A percentile compares a stretch with the other conserved stretches of the same genome.
Evolutionary conservation across 2,113 vertebrate genomes (phyloP).

Genomic region (Gambusia holbrooki): DNA sequence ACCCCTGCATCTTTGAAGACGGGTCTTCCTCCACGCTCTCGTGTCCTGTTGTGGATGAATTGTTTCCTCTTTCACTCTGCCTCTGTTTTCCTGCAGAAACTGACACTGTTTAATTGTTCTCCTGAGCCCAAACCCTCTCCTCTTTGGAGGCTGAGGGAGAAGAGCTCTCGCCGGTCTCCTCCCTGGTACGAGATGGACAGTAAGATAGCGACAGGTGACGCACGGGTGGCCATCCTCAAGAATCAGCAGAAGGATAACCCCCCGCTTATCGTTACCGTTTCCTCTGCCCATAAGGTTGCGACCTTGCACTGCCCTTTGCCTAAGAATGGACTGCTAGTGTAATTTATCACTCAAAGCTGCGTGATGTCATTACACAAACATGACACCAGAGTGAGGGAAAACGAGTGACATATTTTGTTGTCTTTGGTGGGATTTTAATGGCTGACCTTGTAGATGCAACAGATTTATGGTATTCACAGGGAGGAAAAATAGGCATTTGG

Average conservation of each 20-base stretch:
- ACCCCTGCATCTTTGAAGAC: conserved; percentile 95
- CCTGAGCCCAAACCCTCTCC: conserved; percentile 51
- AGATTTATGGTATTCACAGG: conserved; percentile 55
- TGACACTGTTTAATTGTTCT: conserved; percentile 83
- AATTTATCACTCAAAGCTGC: conserved; percentile 67
- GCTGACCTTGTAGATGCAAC: conserved; percentile 41
- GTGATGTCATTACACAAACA: conserved; percentile 75
- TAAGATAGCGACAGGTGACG: conserved; percentile 64
- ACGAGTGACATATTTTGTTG: conserved; percentile 57
- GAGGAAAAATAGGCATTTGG: conserved; percentile 59
- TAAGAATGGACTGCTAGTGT: conserved; percentile 65
- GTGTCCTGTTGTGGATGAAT: conserved; percentile 92
- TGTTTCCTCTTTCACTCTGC: conserved; percentile 93
- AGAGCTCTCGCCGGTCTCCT: conserved; percentile 40
- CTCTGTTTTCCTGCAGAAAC: conserved; percentile 88
- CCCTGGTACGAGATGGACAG: conserved; percentile 34
- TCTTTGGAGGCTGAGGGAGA: conserved; percentile 5
- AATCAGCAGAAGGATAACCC: conserved; percentile 73
- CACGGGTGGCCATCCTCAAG: conserved; percentile 46
- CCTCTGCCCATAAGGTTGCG: conserved; percentile 70
- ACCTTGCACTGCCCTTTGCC: conserved; percentile 68
- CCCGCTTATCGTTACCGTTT: conserved; percentile 67
- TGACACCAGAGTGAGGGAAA: conserved; percentile 38
- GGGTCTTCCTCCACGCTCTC: conserved; percentile 90
- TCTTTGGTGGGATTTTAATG: conserved; percentile 48